A percentile compares a stretch with the other conserved stretches of the same genome.
phyloP scores from a whole-genome alignment of 2,113 vertebrate species.

The Ochotona curzoniae region DNA sequence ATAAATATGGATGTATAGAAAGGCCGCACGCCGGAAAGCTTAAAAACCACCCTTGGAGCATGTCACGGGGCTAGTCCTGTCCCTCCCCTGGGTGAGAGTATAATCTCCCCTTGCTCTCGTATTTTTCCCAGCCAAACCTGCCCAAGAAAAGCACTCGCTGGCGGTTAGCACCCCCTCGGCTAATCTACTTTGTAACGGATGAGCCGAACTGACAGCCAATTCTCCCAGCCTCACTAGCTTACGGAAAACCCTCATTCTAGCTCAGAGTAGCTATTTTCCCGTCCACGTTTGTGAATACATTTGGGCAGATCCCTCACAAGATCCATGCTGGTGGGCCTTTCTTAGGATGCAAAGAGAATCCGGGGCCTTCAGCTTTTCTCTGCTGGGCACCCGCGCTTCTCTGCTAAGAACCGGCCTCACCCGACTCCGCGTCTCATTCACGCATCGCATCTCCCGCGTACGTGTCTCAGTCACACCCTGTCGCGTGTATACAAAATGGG shows the following conservation, averaged over 20 bases:
- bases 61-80: slow-evolving; percentile 19
- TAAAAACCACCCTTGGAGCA: slow-evolving; percentile 23
- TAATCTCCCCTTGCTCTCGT: slow-evolving; percentile 21
- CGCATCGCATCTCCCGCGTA: slow-evolving; percentile 80
- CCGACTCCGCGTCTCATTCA: slow-evolving; percentile 82
- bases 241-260: slow-evolving; percentile 69
- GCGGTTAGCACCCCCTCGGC: slow-evolving; percentile 14
- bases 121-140: slow-evolving; percentile 47
- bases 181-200: slow-evolving; percentile 51
- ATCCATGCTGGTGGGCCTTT: slow-evolving; percentile 80
- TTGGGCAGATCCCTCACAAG: slow-evolving; percentile 83
- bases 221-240: slow-evolving; percentile 79
- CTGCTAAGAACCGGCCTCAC: slow-evolving; percentile 80
- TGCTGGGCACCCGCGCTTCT: slow-evolving; percentile 40
- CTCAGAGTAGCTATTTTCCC: slow-evolving; percentile 75
- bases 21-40: background rate
- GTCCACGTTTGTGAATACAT: slow-evolving; percentile 76
- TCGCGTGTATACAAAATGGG: slow-evolving; percentile 77
- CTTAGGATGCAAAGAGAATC: slow-evolving; percentile 77
- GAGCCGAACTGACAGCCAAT: slow-evolving; percentile 32
- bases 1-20: slow-evolving; percentile 50
- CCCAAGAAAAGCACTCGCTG: background rate
- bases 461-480: slow-evolving; percentile 79
- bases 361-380: background rate
- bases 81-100: slow-evolving; percentile 40